phyloP scores from a whole-genome alignment of 2,888 invertebrate genomes.

The Chalcis sispes region DNA sequence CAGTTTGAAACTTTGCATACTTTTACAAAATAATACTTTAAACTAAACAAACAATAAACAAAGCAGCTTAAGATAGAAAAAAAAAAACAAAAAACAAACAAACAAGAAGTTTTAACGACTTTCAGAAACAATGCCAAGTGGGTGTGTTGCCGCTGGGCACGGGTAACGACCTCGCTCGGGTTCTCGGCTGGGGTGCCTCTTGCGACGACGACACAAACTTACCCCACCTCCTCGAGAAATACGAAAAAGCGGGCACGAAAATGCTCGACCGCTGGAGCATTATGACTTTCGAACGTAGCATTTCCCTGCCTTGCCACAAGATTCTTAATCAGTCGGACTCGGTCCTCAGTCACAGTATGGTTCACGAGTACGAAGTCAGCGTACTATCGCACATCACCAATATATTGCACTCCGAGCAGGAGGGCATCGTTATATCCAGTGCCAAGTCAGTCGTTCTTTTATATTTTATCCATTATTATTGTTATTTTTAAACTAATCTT shows the following conservation, averaged over 20 bases:
- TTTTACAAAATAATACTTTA: too few relatives aligned
- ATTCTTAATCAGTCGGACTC: conserved; percentile 78
- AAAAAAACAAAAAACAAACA: not conserved
- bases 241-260: conserved; percentile 97
- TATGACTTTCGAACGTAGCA: conserved; percentile 91
- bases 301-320: conserved; percentile 79
- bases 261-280: conserved; percentile 99
- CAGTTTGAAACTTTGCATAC: too few relatives aligned
- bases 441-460: conserved; percentile 79
- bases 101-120: conserved; percentile 5
- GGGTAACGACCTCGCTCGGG: conserved; percentile 96
- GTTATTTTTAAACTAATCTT: not conserved
- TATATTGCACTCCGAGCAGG: conserved; percentile 89
- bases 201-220: conserved; percentile 97
- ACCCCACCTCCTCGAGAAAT: conserved; percentile 92
- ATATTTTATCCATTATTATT: not conserved
- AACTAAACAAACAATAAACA: too few relatives aligned
- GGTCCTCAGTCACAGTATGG: conserved; percentile 78
- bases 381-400: conserved; percentile 89
- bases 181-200: conserved; percentile 96
- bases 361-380: conserved; percentile 85
- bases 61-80: too few relatives aligned
- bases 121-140: conserved; percentile 92
- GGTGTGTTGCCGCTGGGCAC: conserved; percentile 97
- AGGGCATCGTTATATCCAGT: conserved; percentile 83